These are phyloP conservation scores for Tinamus guttatus DNA, from an alignment of 2,113 vertebrate species.

Conservation along the genomic window DNA sequence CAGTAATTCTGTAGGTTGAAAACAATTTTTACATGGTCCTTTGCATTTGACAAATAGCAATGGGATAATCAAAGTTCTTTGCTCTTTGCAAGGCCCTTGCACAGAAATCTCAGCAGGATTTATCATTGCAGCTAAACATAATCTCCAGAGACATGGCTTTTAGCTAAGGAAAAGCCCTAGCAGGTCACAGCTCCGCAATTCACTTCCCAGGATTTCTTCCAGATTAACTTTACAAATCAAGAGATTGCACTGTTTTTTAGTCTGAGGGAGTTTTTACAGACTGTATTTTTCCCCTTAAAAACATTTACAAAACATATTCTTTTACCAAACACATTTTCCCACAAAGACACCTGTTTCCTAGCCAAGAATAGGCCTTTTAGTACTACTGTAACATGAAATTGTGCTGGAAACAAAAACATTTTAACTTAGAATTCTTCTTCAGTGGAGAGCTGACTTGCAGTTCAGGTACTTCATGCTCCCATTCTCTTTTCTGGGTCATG, in stretches of 20 bases:
- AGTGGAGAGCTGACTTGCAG: neutral
- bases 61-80: conserved; percentile 39
- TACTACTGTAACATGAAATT: neutral
- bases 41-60: conserved; percentile 45
- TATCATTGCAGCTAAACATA: neutral
- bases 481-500: neutral
- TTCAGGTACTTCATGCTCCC: neutral
- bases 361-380: neutral
- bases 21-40: neutral
- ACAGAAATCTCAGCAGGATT: neutral
- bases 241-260: neutral
- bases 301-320: neutral
- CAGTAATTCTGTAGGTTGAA: conserved; percentile 21
- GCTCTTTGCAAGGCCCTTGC: neutral
- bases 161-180: neutral
- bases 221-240: neutral
- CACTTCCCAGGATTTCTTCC: neutral
- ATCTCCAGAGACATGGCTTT: neutral
- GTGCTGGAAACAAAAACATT: neutral
- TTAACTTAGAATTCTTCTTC: neutral
- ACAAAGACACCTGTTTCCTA: neutral
- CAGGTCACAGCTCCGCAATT: neutral
- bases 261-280: neutral
- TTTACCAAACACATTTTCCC: neutral
- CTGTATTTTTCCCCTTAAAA: neutral